Percentiles rank a stretch among this genome's conserved stretches.
Conservation (phyloP, 2,113 vertebrate genomes). For the Brachypteracias leptosomus region DNA sequence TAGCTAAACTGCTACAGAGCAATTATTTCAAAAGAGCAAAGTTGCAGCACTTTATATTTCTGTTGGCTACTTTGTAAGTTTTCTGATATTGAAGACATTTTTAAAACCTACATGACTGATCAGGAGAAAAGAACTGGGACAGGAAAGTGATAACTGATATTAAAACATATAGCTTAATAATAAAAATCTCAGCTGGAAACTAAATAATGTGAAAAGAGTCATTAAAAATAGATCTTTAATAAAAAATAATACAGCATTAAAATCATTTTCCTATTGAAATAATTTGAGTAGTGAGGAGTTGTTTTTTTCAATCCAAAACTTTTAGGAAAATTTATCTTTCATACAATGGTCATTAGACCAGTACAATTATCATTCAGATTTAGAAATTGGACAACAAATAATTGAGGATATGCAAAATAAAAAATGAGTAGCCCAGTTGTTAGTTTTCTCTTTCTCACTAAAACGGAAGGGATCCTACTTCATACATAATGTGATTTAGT, state of each 20-base stretch:
- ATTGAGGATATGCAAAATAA: background rate
- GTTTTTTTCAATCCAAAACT: background rate
- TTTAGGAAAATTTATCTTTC: background rate
- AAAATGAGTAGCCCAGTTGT: background rate
- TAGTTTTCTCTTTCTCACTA: background rate
- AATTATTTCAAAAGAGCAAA: background rate
- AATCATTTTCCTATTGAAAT: background rate
- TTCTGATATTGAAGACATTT: background rate
- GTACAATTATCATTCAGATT: background rate
- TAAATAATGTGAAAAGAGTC: background rate
- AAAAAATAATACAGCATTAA: background rate
- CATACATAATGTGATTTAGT: accelerated
- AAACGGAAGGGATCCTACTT: background rate
- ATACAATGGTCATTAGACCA: background rate
- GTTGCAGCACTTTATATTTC: background rate
- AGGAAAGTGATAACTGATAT: background rate
- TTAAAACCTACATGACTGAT: background rate
- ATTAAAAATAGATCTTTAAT: background rate
- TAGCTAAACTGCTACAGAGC: background rate
- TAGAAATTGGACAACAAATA: background rate
- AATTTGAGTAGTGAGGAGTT: background rate
- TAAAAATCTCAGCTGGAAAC: background rate
- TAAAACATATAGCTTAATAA: background rate
- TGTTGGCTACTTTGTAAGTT: background rate
- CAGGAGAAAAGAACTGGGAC: background rate